A percentile compares a stretch with the other conserved stretches of the same genome.
Evolutionary conservation across 2,888 invertebrate species (phyloP).

Genomic region (Polymixis lichenea): DNA sequence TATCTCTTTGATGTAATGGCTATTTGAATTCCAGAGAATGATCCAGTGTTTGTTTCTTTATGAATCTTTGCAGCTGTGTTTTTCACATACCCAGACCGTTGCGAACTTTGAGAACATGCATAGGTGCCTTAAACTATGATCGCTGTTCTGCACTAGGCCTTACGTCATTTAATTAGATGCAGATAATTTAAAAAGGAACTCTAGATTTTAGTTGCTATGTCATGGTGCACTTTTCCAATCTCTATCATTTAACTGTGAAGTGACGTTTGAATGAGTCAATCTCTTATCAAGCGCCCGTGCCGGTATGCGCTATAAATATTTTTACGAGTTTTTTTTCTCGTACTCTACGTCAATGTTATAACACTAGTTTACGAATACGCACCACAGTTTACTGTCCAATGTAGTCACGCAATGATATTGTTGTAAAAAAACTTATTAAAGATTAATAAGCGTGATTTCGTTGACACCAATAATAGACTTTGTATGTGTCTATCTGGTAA

Average conservation of each 20-base stretch:
- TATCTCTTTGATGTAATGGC: slow-evolving; percentile 32
- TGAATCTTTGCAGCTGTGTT: background rate
- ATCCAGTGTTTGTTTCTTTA: slow-evolving; percentile 13
- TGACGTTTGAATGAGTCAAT: slow-evolving; percentile 73
- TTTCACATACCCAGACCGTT: background rate
- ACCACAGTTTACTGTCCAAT: slow-evolving; percentile 43
- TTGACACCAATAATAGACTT: slow-evolving; percentile 29
- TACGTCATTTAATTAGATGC: slow-evolving; percentile 27
- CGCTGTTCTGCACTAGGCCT: background rate
- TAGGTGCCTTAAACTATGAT: background rate
- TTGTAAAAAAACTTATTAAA: slow-evolving; percentile 50
- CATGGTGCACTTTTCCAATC: slow-evolving; percentile 46
- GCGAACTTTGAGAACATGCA: slow-evolving; percentile 17
- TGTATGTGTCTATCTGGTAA: background rate
- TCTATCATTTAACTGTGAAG: too few species aligned
- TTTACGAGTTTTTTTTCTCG: slow-evolving; percentile 65
- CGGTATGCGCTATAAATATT: slow-evolving; percentile 62
- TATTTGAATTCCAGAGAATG: slow-evolving; percentile 10
- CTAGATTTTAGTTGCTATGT: slow-evolving; percentile 46
- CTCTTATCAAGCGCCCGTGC: slow-evolving; percentile 69
- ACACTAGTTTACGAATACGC: slow-evolving; percentile 59
- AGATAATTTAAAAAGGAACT: background rate
- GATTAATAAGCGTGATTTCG: slow-evolving; percentile 33
- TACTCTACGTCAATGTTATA: slow-evolving; percentile 67
- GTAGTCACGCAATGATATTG: slow-evolving; percentile 59